Evolutionary conservation across 2,113 vertebrate genomes (phyloP).

Genomic region (Halcyon malimbica): DNA sequence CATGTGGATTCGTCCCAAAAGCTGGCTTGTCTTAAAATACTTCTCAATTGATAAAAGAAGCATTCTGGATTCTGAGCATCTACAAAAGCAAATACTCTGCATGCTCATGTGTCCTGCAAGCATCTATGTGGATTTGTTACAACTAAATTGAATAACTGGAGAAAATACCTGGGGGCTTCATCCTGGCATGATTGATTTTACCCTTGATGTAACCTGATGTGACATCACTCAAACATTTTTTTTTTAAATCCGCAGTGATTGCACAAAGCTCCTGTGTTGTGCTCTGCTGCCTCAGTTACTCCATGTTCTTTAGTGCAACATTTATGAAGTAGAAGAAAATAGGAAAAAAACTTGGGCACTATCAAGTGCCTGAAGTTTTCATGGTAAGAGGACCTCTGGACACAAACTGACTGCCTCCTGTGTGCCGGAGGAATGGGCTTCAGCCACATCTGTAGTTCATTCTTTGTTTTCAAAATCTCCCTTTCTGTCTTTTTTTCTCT

Average conservation of each 20-base stretch:
- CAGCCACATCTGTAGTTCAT: background rate
- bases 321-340: background rate
- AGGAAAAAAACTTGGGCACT: background rate
- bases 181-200: background rate
- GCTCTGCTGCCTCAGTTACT: background rate
- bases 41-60: constrained; percentile 4
- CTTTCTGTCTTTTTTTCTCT: background rate
- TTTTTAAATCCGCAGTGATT: background rate
- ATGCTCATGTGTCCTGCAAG: background rate
- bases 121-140: background rate
- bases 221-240: background rate
- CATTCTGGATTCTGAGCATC: background rate
- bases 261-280: background rate
- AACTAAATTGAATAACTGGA: background rate
- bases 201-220: background rate
- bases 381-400: background rate
- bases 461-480: background rate
- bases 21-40: background rate
- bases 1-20: background rate
- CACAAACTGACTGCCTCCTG: background rate
- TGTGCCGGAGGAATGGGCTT: background rate
- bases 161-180: background rate
- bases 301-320: background rate
- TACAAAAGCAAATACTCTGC: constrained; percentile 8
- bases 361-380: background rate